Evolutionary conservation across 2,113 vertebrate species (phyloP).

Genomic region (Nansenia antarctica): DNA sequence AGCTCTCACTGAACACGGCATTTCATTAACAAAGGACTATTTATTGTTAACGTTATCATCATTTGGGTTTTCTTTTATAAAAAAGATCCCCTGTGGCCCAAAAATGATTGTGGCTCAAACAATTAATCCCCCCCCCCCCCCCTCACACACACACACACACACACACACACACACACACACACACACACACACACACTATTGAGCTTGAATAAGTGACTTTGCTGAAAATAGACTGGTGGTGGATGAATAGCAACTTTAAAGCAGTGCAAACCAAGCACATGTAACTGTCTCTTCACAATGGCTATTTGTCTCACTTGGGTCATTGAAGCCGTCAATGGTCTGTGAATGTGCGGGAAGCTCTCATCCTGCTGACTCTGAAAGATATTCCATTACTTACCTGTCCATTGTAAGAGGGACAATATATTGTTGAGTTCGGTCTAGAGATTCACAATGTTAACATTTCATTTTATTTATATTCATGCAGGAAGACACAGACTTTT

Average conservation of each 20-base stretch:
- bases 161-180: no score
- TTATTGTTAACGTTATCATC: no score
- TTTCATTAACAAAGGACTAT: conserved; percentile 11
- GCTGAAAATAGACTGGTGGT: conserved; percentile 26
- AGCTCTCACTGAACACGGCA: conserved; percentile 1
- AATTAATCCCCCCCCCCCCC: conserved; percentile 12
- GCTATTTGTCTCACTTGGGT: conserved; percentile 34
- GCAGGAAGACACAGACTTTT: conserved; percentile 30
- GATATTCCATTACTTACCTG: conserved; percentile 45
- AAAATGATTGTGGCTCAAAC: background rate
- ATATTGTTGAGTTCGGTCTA: conserved; percentile 25
- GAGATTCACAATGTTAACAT: conserved; percentile 11
- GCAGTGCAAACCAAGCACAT: conserved; percentile 22
- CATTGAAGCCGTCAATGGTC: background rate
- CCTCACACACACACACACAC: background rate
- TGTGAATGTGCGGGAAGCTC: conserved; percentile 6
- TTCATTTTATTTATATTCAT: conserved; percentile 21
- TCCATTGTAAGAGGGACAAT: conserved; percentile 33
- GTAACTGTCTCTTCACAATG: conserved; percentile 21
- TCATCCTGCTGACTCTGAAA: conserved; percentile 32
- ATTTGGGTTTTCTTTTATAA: no score
- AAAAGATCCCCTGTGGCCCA: background rate
- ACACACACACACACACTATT: no score
- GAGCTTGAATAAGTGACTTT: conserved; percentile 34
- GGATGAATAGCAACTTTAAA: conserved; percentile 29